phyloP scores from a whole-genome alignment of 2,113 vertebrate genomes.

The Cinclus cinclus region DNA sequence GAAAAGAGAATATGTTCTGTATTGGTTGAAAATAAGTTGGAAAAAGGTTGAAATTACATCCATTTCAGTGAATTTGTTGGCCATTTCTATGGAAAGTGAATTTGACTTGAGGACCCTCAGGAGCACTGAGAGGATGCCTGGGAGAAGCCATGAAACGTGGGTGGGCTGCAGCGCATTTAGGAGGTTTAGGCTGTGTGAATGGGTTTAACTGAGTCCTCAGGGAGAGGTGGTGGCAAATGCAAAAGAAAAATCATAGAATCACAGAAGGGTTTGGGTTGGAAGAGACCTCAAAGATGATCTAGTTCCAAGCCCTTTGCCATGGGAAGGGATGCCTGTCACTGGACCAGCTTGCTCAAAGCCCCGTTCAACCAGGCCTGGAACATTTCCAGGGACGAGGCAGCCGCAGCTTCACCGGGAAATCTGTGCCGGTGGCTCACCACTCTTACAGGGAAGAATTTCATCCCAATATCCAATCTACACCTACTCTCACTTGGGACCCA shows the following conservation, averaged over 20 bases:
- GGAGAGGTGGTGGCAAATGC: fast-evolving
- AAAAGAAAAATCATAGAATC: neutral
- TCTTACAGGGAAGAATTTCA: neutral
- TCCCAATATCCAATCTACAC: neutral
- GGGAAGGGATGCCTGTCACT: neutral
- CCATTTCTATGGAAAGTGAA: neutral
- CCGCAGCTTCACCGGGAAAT: neutral
- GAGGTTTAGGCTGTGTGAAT: fast-evolving
- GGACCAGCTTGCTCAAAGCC: too few species aligned
- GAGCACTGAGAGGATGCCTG: neutral
- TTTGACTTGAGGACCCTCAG: neutral
- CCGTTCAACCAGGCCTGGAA: neutral
- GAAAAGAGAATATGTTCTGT: neutral
- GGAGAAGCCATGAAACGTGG: fast-evolving
- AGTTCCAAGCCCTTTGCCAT: neutral
- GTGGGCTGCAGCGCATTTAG: fast-evolving
- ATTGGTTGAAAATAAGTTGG: neutral
- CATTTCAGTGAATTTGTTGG: fast-evolving
- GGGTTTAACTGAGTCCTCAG: neutral
- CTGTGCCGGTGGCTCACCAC: neutral
- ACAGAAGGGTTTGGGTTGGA: neutral
- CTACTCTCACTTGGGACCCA: neutral
- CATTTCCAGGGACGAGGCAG: neutral
- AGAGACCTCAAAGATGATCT: neutral
- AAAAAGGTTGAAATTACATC: neutral